Percentiles rank a stretch among this genome's conserved stretches.
Evolutionary conservation across 2,113 vertebrate species (phyloP).

Genomic region (Esox niger): DNA sequence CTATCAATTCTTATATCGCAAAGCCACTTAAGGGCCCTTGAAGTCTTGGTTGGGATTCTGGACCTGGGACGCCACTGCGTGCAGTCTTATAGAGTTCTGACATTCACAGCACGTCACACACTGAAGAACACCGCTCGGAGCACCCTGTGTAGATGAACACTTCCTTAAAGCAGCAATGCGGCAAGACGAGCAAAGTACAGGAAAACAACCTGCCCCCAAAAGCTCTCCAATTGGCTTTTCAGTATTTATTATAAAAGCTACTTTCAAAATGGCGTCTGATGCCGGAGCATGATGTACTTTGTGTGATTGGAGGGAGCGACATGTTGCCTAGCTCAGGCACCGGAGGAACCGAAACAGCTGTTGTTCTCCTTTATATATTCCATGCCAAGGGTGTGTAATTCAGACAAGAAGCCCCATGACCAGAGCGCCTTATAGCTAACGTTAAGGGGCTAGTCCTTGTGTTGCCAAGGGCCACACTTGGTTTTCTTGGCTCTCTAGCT

Average conservation of each 20-base stretch:
- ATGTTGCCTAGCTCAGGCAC: constrained; percentile 44
- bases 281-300: constrained; percentile 29
- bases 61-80: constrained; percentile 56
- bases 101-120: constrained; percentile 32
- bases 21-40: constrained; percentile 77
- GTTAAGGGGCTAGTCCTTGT: constrained; percentile 61
- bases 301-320: constrained; percentile 56
- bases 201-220: constrained; percentile 13
- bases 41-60: constrained; percentile 67
- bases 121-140: constrained; percentile 26
- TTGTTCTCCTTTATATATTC: constrained; percentile 64
- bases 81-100: constrained; percentile 59
- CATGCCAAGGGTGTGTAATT: constrained; percentile 34
- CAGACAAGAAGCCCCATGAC: constrained; percentile 51
- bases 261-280: constrained; percentile 53
- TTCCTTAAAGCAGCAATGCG: constrained; percentile 36
- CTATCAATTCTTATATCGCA: constrained; percentile 79
- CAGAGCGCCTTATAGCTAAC: constrained; percentile 31
- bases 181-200: constrained; percentile 11
- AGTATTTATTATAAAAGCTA: constrained; percentile 37
- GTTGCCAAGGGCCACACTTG: constrained; percentile 28
- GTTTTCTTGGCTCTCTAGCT: background rate
- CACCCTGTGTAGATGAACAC: constrained; percentile 45
- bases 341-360: constrained; percentile 60
- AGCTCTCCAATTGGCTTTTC: constrained; percentile 42